These are phyloP conservation scores for Phycodurus eques DNA, from an alignment of 2,113 vertebrate genomes.

Conservation along the genomic window DNA sequence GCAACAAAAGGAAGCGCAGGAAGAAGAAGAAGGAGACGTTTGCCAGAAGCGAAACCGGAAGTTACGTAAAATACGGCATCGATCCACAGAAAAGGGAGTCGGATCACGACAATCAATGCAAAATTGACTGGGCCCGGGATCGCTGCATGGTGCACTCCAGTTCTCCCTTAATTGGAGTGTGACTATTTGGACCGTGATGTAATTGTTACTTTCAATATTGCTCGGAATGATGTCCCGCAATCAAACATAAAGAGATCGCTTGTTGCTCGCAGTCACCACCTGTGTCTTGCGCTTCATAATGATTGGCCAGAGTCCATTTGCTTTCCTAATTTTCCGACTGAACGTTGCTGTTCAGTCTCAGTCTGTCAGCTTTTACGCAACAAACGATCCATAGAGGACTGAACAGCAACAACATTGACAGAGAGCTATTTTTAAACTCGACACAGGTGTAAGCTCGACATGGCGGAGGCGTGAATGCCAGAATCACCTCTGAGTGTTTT, in stretches of 20 bases:
- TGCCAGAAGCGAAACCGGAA: not conserved
- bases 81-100: constrained; percentile 57
- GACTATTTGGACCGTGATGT: not conserved
- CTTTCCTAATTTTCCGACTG: too few species aligned
- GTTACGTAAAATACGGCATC: constrained; percentile 47
- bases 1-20: not conserved
- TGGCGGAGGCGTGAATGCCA: too few species aligned
- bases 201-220: not conserved
- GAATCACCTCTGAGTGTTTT: too few species aligned
- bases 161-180: not conserved
- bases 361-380: too few species aligned
- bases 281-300: not conserved
- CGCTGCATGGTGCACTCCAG: not conserved
- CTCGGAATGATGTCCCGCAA: not conserved
- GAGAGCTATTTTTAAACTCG: too few species aligned
- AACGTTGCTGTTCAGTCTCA: too few species aligned
- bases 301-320: not conserved
- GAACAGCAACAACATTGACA: too few species aligned
- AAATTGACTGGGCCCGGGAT: constrained; percentile 40
- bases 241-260: too few species aligned
- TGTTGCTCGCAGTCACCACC: not conserved
- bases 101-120: constrained; percentile 39
- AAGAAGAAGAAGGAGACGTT: not conserved
- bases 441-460: too few species aligned
- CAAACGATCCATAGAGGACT: too few species aligned